Percentiles rank a stretch among this genome's conserved stretches.
Conservation (phyloP, 2,888 invertebrate genomes). For the Tetragnatha montana region DNA sequence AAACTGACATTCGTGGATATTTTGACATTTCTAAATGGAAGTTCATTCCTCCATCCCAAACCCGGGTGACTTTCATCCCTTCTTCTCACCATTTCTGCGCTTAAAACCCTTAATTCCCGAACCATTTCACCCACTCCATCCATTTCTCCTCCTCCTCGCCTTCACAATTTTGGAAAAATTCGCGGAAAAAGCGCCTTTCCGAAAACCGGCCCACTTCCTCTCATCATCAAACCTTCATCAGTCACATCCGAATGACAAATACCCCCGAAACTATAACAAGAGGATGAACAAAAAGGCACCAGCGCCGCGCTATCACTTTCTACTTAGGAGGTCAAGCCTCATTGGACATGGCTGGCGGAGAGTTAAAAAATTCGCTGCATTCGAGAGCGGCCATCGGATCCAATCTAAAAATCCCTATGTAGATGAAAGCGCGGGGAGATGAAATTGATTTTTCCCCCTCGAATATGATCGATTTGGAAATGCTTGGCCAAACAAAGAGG, state of each 20-base stretch:
- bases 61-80: too few relatives aligned
- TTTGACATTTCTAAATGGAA: too few relatives aligned
- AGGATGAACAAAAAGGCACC: slow-evolving; percentile 17
- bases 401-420: slow-evolving; percentile 60
- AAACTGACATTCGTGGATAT: too few relatives aligned
- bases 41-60: too few relatives aligned
- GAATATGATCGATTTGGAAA: slow-evolving; percentile 69
- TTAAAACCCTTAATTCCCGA: too few relatives aligned
- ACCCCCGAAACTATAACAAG: not conserved
- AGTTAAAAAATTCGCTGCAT: slow-evolving; percentile 49
- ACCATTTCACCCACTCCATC: too few relatives aligned
- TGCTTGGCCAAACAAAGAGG: slow-evolving; percentile 67
- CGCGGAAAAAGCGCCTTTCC: not conserved
- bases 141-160: too few relatives aligned
- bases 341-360: slow-evolving; percentile 64
- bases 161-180: not conserved
- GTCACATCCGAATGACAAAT: slow-evolving; percentile 27
- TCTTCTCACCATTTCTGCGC: too few relatives aligned
- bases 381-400: slow-evolving; percentile 52
- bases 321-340: slow-evolving; percentile 64
- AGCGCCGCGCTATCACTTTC: slow-evolving; percentile 47
- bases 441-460: slow-evolving; percentile 62
- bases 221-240: slow-evolving; percentile 32
- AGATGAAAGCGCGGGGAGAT: slow-evolving; percentile 48
- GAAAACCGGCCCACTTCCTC: slow-evolving; percentile 13